Evolutionary conservation across 2,113 vertebrate genomes (phyloP).

Genomic region (Jacana jacana): DNA sequence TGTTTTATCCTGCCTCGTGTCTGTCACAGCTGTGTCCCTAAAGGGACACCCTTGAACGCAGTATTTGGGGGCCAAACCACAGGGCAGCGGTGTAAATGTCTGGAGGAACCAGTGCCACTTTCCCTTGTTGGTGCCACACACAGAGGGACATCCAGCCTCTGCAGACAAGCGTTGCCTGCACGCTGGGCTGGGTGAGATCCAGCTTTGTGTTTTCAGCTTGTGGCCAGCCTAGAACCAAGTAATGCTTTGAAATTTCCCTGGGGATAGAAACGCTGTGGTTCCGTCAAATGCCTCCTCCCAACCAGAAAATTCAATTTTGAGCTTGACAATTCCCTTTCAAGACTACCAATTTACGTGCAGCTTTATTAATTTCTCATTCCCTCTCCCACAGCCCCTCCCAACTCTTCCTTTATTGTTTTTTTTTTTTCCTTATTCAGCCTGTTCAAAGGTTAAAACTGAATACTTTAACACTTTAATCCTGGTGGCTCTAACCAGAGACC

Average conservation of each 20-base stretch:
- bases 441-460: neutral
- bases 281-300: neutral
- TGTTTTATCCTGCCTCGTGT: neutral
- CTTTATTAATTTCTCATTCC: conserved; percentile 1
- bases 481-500: neutral
- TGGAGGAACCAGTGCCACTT: neutral
- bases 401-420: too few species aligned
- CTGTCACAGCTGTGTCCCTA: neutral
- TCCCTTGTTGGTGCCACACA: neutral
- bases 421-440: neutral
- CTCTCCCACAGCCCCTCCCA: neutral
- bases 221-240: neutral
- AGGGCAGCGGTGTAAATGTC: neutral
- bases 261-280: neutral
- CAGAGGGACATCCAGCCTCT: neutral
- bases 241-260: neutral
- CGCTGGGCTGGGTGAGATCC: neutral
- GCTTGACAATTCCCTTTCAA: neutral
- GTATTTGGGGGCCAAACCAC: neutral
- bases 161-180: rapidly evolving
- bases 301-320: conserved; percentile 20
- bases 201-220: neutral
- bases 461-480: neutral
- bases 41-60: neutral
- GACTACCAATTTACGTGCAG: neutral